Evolutionary conservation across 2,113 vertebrate genomes (phyloP).

Genomic region (Ctenomys sociabilis): DNA sequence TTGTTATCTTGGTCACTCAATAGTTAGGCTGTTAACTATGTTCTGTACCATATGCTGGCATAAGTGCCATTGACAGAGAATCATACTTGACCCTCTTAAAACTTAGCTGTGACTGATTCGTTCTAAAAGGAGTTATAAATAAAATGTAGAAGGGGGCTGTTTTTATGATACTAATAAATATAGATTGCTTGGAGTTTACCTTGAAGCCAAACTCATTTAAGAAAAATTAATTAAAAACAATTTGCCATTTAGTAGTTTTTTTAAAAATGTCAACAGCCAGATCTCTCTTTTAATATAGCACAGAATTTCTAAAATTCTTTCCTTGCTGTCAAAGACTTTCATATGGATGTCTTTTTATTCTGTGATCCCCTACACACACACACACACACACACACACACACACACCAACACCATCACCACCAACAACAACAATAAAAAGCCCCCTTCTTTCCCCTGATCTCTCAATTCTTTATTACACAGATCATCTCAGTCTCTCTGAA

Average conservation of each 20-base stretch:
- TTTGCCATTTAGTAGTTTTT: background rate
- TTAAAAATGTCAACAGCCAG: background rate
- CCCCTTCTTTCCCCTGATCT: background rate
- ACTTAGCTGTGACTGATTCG: background rate
- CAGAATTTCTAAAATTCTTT: conserved; percentile 8
- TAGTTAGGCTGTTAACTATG: background rate
- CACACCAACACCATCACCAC: background rate
- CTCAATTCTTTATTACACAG: background rate
- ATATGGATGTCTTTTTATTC: background rate
- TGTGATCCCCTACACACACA: background rate
- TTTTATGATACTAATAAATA: background rate
- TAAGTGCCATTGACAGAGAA: background rate
- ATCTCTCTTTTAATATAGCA: conserved; percentile 3
- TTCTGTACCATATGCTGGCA: background rate
- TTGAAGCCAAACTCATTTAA: background rate
- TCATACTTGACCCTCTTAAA: background rate
- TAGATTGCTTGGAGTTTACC: background rate
- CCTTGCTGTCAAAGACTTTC: background rate
- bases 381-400: background rate
- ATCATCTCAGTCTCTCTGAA: background rate
- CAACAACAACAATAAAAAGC: too few relatives aligned
- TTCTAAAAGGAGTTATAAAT: background rate
- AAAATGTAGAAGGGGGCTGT: background rate
- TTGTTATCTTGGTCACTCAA: background rate
- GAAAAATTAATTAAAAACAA: background rate